Percentiles rank a stretch among this genome's conserved stretches.
These are phyloP conservation scores for Scyliorhinus canicula DNA, from an alignment of 2,797 vertebrate species.

Conservation along the genomic window DNA sequence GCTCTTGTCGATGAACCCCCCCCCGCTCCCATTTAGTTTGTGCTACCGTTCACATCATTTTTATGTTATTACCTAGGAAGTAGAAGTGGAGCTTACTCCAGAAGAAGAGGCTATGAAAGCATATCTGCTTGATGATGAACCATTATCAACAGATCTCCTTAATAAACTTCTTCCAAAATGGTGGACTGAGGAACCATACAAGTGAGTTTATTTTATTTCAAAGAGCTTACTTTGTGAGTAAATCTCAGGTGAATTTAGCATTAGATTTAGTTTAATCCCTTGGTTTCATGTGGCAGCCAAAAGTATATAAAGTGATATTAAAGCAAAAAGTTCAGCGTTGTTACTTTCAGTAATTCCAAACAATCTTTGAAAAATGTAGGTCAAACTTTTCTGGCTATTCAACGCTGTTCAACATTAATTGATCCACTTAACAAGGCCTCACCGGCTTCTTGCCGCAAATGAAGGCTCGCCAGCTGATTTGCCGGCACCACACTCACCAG, in stretches of 20 bases:
- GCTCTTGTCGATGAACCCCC: too few species aligned
- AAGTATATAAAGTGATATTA: neutral
- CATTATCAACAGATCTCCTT: conserved; percentile 66
- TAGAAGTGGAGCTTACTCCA: conserved; percentile 61
- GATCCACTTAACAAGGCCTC: too few species aligned
- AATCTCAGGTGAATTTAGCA: conserved; percentile 44
- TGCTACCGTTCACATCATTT: neutral
- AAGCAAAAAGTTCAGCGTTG: neutral
- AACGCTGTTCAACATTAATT: too few species aligned
- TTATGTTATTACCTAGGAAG: conserved; percentile 43
- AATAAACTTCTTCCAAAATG: conserved; percentile 69
- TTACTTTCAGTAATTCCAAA: neutral
- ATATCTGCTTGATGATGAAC: conserved; percentile 61
- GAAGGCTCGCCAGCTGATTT: too few species aligned
- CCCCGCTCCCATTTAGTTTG: too few species aligned
- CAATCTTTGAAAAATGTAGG: neutral
- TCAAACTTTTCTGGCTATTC: too few species aligned
- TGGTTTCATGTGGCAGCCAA: neutral
- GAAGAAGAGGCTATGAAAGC: conserved; percentile 75
- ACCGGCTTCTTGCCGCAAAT: too few species aligned
- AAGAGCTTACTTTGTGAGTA: neutral
- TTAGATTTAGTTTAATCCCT: neutral
- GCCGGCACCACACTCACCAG: too few species aligned
- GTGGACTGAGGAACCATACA: conserved; percentile 85
- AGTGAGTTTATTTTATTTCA: conserved; percentile 55